Conservation (phyloP, 1,140 invertebrate species). For the Diorhabda elongata region DNA sequence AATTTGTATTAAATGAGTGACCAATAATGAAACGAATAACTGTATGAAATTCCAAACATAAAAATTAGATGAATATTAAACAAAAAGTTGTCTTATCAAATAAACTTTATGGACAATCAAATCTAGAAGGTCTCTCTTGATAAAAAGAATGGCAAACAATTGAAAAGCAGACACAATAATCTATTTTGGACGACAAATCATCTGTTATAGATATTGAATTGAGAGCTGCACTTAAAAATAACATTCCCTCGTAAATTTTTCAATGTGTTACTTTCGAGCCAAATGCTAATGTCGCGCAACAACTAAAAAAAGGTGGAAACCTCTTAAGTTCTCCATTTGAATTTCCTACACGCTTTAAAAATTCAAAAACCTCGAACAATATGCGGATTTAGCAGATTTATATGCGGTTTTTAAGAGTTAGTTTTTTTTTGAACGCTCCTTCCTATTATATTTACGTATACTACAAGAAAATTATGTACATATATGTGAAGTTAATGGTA, state of each 20-base stretch:
- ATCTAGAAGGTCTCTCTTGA: no score
- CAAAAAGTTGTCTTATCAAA: no score
- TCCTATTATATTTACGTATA: constrained; percentile 3
- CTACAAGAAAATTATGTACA: neutral
- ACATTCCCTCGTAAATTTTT: constrained; percentile 1
- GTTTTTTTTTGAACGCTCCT: neutral
- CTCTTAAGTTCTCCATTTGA: neutral
- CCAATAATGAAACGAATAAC: no score
- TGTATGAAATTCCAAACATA: no score
- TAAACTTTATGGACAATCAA: no score
- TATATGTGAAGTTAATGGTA: neutral
- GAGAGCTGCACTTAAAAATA: no score
- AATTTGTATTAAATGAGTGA: no score
- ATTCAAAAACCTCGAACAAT: neutral
- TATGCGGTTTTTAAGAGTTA: neutral
- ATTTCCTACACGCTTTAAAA: neutral
- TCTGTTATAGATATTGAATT: no score
- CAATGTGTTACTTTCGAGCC: neutral
- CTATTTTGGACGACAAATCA: no score
- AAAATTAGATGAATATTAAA: no score
- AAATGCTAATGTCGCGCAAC: neutral
- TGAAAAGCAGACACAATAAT: no score
- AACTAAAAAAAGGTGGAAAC: neutral
- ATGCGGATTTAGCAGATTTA: neutral
- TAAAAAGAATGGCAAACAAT: no score